Evolutionary conservation across 2,888 invertebrate genomes (phyloP), one percentile per base, ranked within the genome.

Genomic region (Hetaerina titia): DNA sequence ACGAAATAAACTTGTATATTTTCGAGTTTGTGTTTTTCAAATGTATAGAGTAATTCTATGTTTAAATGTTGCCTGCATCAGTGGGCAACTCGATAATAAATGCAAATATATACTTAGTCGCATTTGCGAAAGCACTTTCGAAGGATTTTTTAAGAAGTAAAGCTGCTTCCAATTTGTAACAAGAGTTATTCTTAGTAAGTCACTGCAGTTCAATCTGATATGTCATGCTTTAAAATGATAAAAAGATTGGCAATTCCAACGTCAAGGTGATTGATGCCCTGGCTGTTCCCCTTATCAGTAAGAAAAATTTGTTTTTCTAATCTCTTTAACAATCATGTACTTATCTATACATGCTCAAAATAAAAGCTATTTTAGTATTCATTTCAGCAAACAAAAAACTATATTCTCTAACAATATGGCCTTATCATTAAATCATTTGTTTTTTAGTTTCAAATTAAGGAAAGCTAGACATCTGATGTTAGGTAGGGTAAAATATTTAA

Each of bases 181-280:
- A 5, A 92, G 92, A 56, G 92, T 92, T 89, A 92, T 92, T 92
- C 92, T 92, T 92, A 74, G 92, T 31, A 81, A 81, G 13, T 2
- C 25, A 45, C 56, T 56, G 1, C 19, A n/a, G 31, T 69, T 69
- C 56, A 64, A 92, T 74, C 92, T 56, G 92, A 92, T 92, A 92
- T 74, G 64, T 13, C 69, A 56, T 69, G 56, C 56, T 69, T 74
- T 69, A 90, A 64, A 90, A 45, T 15, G 56, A 22, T 69, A 56
- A 31, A 92, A 92, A 92, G 64, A 92, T 74, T 60, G 74, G 45
- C 57, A 31, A 74, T 92, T 69, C 56, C 31, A 74, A 92, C 31
- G 92, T 92, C 92, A 92, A 11, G n/a, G 69, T 92, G 92, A 92
- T 92, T 92, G 92, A 92, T 92, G 92, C 13, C 69, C 74, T 56